A percentile compares a stretch with the other conserved stretches of the same genome.
phyloP scores from a whole-genome alignment of 2,888 invertebrate genomes.

The Allygus modestus region DNA sequence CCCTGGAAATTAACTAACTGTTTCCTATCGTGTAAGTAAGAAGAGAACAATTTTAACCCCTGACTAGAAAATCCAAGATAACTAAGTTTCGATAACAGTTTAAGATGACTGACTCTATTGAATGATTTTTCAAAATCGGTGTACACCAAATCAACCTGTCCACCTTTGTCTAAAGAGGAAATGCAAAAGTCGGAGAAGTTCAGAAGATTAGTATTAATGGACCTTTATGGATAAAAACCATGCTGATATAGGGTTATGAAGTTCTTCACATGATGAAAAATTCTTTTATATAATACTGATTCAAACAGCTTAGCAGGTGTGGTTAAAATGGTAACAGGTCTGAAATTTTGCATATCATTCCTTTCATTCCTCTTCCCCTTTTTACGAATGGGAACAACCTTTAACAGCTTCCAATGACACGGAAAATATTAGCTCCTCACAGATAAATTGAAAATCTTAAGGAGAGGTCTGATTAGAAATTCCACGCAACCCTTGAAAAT shows the following conservation, averaged over 20 bases:
- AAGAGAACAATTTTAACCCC: neutral
- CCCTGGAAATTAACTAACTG: neutral
- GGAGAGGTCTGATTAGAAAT: neutral
- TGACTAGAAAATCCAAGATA: conserved; percentile 17
- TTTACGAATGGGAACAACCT: neutral
- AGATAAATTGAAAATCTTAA: conserved; percentile 1
- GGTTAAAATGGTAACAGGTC: neutral
- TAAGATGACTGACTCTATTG: conserved; percentile 12
- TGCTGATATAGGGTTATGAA: neutral
- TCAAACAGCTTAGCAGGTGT: conserved; percentile 41
- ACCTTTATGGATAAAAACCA: conserved; percentile 22
- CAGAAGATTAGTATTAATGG: conserved; percentile 10
- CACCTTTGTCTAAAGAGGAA: conserved; percentile 3
- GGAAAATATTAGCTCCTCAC: neutral
- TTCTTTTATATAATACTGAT: neutral
- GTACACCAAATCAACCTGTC: too few species aligned
- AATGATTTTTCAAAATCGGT: conserved; percentile 21
- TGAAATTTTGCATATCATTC: neutral
- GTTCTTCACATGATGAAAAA: neutral
- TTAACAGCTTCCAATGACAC: neutral
- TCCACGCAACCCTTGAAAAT: neutral
- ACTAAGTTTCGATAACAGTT: neutral
- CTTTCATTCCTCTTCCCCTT: conserved; percentile 8
- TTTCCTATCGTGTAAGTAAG: neutral
- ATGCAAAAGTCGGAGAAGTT: conserved; percentile 19